A percentile compares a stretch with the other conserved stretches of the same genome.
Conservation (phyloP, 1,140 invertebrate species). For the Oncopodura yosiiana region DNA sequence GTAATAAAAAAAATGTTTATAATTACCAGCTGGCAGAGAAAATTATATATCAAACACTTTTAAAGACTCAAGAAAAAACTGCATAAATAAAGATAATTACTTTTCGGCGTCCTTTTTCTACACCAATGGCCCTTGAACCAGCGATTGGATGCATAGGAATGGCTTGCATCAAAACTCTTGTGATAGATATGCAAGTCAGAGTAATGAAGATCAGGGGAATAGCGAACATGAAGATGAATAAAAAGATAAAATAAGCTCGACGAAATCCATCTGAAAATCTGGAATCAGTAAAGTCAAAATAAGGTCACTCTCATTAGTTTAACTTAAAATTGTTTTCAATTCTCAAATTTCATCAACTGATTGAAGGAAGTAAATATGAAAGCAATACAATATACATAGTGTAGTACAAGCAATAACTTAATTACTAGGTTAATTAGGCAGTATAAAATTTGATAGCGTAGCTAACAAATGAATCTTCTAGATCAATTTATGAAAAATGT, state of each 20-base stretch:
- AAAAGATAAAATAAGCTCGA: conserved; percentile 41
- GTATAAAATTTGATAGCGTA: too few relatives aligned
- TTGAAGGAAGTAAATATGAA: too few relatives aligned
- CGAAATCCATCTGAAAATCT: conserved; percentile 39
- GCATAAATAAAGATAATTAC: conserved; percentile 25
- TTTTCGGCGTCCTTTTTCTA: conserved; percentile 39
- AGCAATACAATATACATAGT: too few relatives aligned
- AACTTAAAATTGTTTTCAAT: too few relatives aligned
- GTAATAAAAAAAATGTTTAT: neutral
- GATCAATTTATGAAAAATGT: too few relatives aligned
- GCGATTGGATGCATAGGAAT: conserved; percentile 36
- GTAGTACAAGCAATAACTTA: too few relatives aligned
- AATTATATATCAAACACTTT: neutral
- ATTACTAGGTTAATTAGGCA: too few relatives aligned
- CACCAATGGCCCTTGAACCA: conserved; percentile 31
- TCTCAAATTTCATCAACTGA: too few relatives aligned
- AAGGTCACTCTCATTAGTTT: too few relatives aligned
- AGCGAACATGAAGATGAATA: conserved; percentile 43
- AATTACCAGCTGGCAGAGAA: too few relatives aligned
- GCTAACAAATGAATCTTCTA: too few relatives aligned
- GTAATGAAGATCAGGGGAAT: conserved; percentile 42
- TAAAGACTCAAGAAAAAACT: too few relatives aligned
- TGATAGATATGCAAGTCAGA: conserved; percentile 42
- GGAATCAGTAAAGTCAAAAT: neutral
- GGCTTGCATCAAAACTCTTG: conserved; percentile 39